Percentiles rank a stretch among this genome's conserved stretches.
These are phyloP conservation scores for Aphidoletes aphidimyza DNA, from an alignment of 2,888 invertebrate genomes.

Conservation along the genomic window DNA sequence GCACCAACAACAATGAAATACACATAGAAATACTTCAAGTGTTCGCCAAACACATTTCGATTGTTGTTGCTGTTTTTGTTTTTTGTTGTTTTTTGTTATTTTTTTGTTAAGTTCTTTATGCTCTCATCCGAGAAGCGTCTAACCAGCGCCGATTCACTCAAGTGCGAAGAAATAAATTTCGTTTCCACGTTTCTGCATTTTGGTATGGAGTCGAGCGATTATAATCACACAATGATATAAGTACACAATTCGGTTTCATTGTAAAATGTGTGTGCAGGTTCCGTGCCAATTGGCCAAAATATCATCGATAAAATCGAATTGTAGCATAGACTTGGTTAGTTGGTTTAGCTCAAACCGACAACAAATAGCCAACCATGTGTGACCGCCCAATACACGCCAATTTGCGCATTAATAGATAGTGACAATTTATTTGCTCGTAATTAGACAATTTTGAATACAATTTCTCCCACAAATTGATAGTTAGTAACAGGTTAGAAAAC, in stretches of 20 bases:
- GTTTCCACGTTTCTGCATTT: slow-evolving; percentile 7
- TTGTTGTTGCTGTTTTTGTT: neutral
- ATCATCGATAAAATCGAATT: slow-evolving; percentile 11
- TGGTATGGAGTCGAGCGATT: neutral
- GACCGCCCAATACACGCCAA: neutral
- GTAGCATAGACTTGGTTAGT: neutral
- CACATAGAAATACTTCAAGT: too few relatives aligned
- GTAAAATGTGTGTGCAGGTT: too few relatives aligned
- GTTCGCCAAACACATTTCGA: neutral
- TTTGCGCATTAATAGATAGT: too few relatives aligned
- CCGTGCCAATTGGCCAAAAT: neutral
- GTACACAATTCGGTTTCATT: neutral
- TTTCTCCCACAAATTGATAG: too few relatives aligned
- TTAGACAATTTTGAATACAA: too few relatives aligned
- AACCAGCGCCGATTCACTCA: neutral
- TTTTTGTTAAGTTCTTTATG: neutral
- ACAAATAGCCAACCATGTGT: neutral
- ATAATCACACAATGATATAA: slow-evolving; percentile 15
- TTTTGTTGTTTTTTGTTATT: neutral
- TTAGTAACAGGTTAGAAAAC: neutral
- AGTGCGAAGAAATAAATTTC: neutral
- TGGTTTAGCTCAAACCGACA: neutral
- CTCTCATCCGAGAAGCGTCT: slow-evolving; percentile 36
- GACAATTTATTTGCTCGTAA: too few relatives aligned
- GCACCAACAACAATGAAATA: too few relatives aligned